phyloP scores from a whole-genome alignment of 2,888 invertebrate genomes.

The Cerastis leucographa region DNA sequence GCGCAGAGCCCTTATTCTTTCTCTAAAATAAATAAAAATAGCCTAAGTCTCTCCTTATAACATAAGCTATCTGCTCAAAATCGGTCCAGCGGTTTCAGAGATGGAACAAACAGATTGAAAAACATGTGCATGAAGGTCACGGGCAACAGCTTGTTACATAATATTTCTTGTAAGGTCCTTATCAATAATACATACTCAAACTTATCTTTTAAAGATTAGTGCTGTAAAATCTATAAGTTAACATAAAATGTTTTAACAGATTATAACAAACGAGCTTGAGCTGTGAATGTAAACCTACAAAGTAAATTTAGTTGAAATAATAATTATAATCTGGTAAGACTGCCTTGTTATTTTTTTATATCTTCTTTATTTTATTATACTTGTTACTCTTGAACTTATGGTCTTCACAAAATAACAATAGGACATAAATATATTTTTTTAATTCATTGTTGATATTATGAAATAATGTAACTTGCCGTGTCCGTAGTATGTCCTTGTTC shows the following conservation, averaged over 20 bases:
- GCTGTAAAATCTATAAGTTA: constrained; percentile 3
- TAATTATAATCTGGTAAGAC: neutral
- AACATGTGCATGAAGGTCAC: no score
- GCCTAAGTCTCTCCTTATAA: no score
- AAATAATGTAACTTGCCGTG: neutral
- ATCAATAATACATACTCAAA: neutral
- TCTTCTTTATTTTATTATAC: neutral
- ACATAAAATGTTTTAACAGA: neutral
- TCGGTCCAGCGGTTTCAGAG: no score
- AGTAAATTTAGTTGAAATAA: neutral
- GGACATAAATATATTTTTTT: neutral
- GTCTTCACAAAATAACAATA: constrained; percentile 16
- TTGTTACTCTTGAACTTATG: constrained; percentile 12
- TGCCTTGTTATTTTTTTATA: neutral
- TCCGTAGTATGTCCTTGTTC: neutral
- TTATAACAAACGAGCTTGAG: neutral
- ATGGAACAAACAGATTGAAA: no score
- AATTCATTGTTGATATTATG: neutral
- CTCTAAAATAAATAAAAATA: no score
- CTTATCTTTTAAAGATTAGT: constrained; percentile 19
- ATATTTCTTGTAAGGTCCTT: neutral
- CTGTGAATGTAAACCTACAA: neutral
- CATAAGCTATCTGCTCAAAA: no score
- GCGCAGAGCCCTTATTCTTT: no score
- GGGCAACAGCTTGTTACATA: neutral